A percentile compares a stretch with the other conserved stretches of the same genome.
phyloP scores from a whole-genome alignment of 2,888 invertebrate species.

The Theristus sp. region DNA sequence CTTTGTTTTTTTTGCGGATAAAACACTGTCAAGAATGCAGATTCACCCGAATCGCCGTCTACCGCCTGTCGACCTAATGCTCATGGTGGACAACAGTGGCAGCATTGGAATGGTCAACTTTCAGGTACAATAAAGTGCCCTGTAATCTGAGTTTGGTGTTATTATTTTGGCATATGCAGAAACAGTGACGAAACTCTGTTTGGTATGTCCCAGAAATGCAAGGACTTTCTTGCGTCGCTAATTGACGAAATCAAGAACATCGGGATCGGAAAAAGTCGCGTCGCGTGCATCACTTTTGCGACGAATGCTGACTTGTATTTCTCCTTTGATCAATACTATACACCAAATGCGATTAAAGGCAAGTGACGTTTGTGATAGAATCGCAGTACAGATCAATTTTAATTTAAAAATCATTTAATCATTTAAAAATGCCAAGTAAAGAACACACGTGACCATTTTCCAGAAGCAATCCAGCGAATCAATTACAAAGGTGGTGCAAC shows the following conservation, averaged over 20 bases:
- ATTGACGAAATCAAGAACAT: conserved; percentile 21
- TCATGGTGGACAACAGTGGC: conserved; percentile 13
- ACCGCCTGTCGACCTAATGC: conserved; percentile 22
- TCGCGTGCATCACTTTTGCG: conserved; percentile 12
- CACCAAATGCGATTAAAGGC: conserved; percentile 14
- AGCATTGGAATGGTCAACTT: conserved; percentile 20
- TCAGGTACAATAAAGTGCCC: conserved; percentile 10
- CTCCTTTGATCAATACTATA: conserved; percentile 21
- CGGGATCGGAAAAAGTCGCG: conserved; percentile 18
- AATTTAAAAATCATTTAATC: too few species aligned
- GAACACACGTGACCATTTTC: too few species aligned
- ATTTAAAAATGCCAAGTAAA: too few species aligned
- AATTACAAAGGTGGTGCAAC: conserved; percentile 24
- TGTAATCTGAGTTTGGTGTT: not conserved
- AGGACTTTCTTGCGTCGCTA: conserved; percentile 14
- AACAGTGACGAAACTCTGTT: too few species aligned
- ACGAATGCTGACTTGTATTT: conserved; percentile 21
- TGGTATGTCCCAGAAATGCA: too few species aligned
- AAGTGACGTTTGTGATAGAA: not conserved
- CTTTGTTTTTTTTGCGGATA: too few species aligned
- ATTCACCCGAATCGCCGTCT: conserved; percentile 18
- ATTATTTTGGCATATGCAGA: not conserved
- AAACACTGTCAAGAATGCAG: not conserved
- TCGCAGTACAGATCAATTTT: too few species aligned
- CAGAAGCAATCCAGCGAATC: conserved; percentile 18